Percentiles rank a stretch among this genome's conserved stretches.
phyloP scores from a whole-genome alignment of 2,888 invertebrate genomes.

The Koerneria pararmatus region DNA sequence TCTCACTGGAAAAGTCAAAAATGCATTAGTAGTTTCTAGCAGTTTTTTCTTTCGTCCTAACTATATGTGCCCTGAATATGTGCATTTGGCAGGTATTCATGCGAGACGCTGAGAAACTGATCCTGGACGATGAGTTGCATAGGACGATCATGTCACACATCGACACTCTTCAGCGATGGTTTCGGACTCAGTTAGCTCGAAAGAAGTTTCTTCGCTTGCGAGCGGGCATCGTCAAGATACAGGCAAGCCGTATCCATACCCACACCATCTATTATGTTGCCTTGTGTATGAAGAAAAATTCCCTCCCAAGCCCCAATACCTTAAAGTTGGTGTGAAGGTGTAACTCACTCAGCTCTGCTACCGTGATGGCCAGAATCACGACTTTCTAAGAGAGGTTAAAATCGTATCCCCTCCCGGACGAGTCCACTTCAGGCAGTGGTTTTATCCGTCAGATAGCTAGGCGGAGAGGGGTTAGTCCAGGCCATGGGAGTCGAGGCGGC shows the following conservation, averaged over 20 bases:
- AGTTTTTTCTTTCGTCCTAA: neutral
- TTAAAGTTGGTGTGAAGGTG: too few relatives aligned
- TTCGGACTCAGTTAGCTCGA: constrained; percentile 76
- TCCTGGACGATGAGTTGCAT: constrained; percentile 84
- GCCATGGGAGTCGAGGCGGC: too few relatives aligned
- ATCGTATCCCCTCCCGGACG: too few relatives aligned
- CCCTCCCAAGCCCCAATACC: too few relatives aligned
- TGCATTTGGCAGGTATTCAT: constrained; percentile 70
- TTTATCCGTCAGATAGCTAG: too few relatives aligned
- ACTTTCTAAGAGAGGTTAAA: too few relatives aligned
- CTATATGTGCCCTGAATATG: neutral
- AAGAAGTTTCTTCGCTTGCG: constrained; percentile 74
- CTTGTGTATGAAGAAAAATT: too few relatives aligned
- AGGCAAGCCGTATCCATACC: constrained; percentile 59
- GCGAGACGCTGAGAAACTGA: constrained; percentile 86
- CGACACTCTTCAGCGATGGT: constrained; percentile 85
- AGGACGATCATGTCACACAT: constrained; percentile 89
- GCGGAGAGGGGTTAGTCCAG: too few relatives aligned
- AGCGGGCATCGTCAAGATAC: constrained; percentile 74
- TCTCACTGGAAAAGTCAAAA: constrained; percentile 1
- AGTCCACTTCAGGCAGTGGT: too few relatives aligned
- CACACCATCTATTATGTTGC: too few relatives aligned
- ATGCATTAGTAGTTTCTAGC: neutral
- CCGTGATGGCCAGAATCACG: too few relatives aligned
- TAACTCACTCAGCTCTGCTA: too few relatives aligned